Evolutionary conservation across 1,140 invertebrate species (phyloP).

Genomic region (Bicyclus anynana): DNA sequence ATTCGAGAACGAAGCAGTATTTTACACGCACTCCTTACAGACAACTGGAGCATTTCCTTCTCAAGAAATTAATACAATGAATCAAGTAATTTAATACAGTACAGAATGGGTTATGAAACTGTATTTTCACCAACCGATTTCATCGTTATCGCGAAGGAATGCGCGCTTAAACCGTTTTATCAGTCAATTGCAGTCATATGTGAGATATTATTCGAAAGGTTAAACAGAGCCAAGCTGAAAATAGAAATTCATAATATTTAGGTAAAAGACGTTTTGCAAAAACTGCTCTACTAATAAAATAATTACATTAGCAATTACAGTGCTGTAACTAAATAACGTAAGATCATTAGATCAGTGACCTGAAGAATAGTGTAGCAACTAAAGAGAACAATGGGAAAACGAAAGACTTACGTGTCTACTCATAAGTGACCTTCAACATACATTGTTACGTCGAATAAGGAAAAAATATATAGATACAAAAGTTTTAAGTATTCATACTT

Average conservation of each 20-base stretch:
- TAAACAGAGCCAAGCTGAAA: slow-evolving; percentile 1
- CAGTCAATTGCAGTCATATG: slow-evolving; percentile 17
- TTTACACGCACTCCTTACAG: not conserved
- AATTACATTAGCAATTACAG: not conserved
- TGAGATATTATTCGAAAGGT: slow-evolving; percentile 11
- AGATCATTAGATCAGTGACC: not conserved
- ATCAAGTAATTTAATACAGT: not conserved
- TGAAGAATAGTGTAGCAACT: not conserved
- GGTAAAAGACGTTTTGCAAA: not conserved
- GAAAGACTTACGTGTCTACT: not conserved
- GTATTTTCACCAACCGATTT: not conserved
- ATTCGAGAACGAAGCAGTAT: not conserved
- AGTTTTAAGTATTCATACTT: too few species aligned
- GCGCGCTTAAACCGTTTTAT: slow-evolving; percentile 31
- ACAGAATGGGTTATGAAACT: not conserved
- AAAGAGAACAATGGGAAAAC: not conserved
- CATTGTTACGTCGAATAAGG: not conserved
- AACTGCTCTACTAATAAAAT: not conserved
- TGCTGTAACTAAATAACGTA: not conserved
- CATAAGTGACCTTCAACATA: too few species aligned
- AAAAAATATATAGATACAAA: not conserved
- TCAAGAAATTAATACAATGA: too few species aligned
- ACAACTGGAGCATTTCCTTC: not conserved
- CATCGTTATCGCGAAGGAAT: slow-evolving; percentile 26
- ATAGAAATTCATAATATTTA: not conserved